phyloP scores from a whole-genome alignment of 2,797 vertebrate species.

The Pteropus rufus region DNA sequence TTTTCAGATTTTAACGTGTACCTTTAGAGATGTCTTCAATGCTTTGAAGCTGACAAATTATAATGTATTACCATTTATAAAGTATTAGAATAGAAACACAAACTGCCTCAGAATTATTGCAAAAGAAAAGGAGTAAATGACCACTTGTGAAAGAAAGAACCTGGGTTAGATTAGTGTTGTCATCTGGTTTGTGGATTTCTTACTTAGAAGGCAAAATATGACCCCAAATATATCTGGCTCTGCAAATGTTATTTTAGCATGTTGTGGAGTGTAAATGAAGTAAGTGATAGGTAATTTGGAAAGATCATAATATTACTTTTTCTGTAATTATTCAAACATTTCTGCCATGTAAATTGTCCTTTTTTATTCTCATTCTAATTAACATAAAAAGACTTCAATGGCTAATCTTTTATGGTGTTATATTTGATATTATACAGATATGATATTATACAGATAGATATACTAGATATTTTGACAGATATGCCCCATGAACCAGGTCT shows the following conservation, averaged over 20 bases:
- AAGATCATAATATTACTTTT: neutral
- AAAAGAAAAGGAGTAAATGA: conserved; percentile 16
- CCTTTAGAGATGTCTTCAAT: conserved; percentile 25
- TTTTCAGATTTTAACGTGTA: conserved; percentile 61
- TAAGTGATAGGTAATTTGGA: conserved; percentile 42
- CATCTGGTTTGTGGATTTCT: conserved; percentile 23
- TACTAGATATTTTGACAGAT: neutral
- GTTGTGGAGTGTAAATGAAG: conserved; percentile 1
- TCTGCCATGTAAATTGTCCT: conserved; percentile 24
- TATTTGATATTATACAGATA: neutral
- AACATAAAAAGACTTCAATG: neutral
- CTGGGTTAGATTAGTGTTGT: neutral
- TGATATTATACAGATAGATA: neutral
- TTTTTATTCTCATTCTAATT: conserved; percentile 30
- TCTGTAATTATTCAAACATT: conserved; percentile 27
- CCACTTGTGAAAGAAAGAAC: neutral
- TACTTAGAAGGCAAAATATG: conserved; percentile 11
- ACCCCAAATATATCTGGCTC: neutral
- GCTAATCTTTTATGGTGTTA: neutral
- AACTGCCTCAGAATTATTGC: neutral
- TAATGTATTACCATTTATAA: conserved; percentile 11
- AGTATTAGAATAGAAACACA: neutral
- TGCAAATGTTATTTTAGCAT: neutral
- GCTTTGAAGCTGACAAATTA: conserved; percentile 39
- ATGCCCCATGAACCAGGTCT: neutral